Percentiles rank a stretch among this genome's conserved stretches.
Evolutionary conservation across 2,113 vertebrate genomes (phyloP).

Genomic region (Meriones unguiculatus): DNA sequence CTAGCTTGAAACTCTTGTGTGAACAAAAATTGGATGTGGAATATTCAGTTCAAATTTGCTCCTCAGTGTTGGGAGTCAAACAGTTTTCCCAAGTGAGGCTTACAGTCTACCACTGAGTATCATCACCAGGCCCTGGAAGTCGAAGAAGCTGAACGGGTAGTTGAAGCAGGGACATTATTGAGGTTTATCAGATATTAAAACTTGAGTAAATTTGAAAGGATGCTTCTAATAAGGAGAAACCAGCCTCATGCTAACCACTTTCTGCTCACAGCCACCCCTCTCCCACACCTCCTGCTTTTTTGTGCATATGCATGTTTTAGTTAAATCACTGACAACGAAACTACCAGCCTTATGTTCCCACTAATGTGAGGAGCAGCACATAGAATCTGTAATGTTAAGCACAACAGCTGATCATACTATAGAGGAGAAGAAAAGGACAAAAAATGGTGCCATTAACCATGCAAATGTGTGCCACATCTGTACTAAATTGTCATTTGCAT

Average conservation of each 20-base stretch:
- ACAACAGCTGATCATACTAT: slow-evolving; percentile 89
- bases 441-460: slow-evolving; percentile 88
- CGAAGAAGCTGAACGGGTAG: background rate
- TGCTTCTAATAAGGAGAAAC: slow-evolving; percentile 45
- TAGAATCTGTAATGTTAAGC: slow-evolving; percentile 92
- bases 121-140: background rate
- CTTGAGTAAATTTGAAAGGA: slow-evolving; percentile 24
- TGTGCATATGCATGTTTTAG: slow-evolving; percentile 85
- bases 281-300: slow-evolving; percentile 26
- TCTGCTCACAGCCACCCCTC: background rate
- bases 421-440: slow-evolving; percentile 87
- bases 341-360: slow-evolving; percentile 89
- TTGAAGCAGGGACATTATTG: slow-evolving; percentile 2
- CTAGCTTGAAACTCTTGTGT: background rate
- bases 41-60: background rate
- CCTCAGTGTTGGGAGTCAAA: background rate
- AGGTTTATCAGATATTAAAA: slow-evolving; percentile 19
- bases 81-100: background rate
- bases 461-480: slow-evolving; percentile 84
- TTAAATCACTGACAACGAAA: slow-evolving; percentile 92
- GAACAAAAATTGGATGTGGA: background rate
- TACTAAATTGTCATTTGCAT: slow-evolving; percentile 80
- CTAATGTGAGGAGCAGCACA: slow-evolving; percentile 92
- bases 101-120: background rate
- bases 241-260: background rate